These are phyloP conservation scores for Halichoerus grypus DNA, from an alignment of 2,113 vertebrate species.

Conservation along the genomic window DNA sequence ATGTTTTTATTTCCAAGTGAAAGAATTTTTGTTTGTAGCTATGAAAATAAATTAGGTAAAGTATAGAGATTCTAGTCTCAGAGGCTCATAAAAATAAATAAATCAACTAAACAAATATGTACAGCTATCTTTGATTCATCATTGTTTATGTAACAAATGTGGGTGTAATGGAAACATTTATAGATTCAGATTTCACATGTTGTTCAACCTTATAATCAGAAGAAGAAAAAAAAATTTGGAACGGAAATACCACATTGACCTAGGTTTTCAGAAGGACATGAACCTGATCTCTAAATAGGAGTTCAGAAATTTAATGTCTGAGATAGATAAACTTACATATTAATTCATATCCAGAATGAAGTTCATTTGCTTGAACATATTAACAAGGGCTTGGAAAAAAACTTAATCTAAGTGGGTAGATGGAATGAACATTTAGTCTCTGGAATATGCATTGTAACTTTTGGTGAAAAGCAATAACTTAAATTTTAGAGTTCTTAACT, in stretches of 20 bases:
- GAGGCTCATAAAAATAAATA: conserved; percentile 16
- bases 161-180: neutral
- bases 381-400: neutral
- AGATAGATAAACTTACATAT: neutral
- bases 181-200: conserved; percentile 10
- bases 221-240: neutral
- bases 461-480: neutral
- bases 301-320: conserved; percentile 37
- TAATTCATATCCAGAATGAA: neutral
- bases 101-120: conserved; percentile 19
- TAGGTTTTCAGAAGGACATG: conserved; percentile 5
- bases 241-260: neutral
- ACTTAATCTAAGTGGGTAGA: neutral
- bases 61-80: neutral
- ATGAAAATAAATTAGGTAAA: conserved; percentile 42
- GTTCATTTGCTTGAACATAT: neutral
- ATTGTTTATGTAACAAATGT: conserved; percentile 8
- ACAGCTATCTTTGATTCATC: neutral
- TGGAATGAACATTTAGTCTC: neutral
- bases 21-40: conserved; percentile 28
- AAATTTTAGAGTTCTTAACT: neutral
- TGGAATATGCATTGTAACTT: neutral
- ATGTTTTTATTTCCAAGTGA: conserved; percentile 38
- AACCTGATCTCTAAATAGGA: neutral
- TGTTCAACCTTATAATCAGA: conserved; percentile 8